phyloP scores from a whole-genome alignment of 2,797 vertebrate genomes.

The Loriculus beryllinus region DNA sequence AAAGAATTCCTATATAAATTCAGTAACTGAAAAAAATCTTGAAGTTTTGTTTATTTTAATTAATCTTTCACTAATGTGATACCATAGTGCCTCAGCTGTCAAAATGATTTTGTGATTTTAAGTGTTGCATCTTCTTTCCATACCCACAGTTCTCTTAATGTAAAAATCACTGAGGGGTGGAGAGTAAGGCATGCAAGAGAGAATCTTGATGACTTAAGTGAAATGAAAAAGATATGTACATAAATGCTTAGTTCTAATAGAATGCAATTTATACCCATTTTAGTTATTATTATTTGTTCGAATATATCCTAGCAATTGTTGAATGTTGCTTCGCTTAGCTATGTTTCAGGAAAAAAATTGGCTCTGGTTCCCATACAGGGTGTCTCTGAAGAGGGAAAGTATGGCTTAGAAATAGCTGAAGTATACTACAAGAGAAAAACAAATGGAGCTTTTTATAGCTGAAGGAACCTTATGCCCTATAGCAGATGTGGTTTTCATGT shows the following conservation, averaged over 20 bases:
- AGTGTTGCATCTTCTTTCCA: not conserved
- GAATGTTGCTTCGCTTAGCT: not conserved
- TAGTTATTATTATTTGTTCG: not conserved
- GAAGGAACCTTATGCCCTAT: not conserved
- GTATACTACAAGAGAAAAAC: not conserved
- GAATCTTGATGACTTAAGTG: not conserved
- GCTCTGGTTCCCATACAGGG: not conserved
- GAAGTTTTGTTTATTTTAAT: not conserved
- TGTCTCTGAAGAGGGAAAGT: not conserved
- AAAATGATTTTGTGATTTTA: not conserved
- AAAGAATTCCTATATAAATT: not conserved
- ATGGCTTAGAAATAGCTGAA: not conserved
- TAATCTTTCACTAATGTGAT: not conserved
- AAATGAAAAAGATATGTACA: not conserved
- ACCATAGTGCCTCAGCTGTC: not conserved
- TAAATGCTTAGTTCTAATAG: not conserved
- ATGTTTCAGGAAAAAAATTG: not conserved
- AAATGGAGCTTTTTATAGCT: not conserved
- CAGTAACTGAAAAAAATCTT: not conserved
- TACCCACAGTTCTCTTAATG: not conserved
- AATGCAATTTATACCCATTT: not conserved
- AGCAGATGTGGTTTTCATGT: constrained; percentile 25
- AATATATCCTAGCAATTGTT: not conserved
- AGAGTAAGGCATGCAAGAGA: not conserved
- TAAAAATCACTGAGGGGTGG: not conserved